phyloP scores from a whole-genome alignment of 2,797 vertebrate species.

The Halcyon smyrnensis region DNA sequence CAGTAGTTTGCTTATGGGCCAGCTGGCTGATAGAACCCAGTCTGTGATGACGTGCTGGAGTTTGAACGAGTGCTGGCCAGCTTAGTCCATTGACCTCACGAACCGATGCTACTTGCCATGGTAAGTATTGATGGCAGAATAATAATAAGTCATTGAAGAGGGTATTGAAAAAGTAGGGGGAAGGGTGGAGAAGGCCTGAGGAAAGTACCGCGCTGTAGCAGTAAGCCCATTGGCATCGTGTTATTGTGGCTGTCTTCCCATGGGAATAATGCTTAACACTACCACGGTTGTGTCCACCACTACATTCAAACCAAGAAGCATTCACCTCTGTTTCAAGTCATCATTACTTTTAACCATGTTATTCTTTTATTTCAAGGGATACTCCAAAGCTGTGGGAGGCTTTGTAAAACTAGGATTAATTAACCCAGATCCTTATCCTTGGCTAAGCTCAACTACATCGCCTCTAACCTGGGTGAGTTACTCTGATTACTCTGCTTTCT shows the following conservation, averaged over 20 bases:
- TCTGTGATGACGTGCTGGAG: not conserved
- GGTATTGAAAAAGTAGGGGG: not conserved
- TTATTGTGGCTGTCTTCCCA: not conserved
- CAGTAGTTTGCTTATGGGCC: not conserved
- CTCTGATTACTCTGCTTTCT: not conserved
- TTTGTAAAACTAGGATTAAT: constrained; percentile 94
- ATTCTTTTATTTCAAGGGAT: constrained; percentile 85
- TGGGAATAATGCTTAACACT: not conserved
- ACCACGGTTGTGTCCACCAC: not conserved
- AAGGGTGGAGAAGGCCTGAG: not conserved
- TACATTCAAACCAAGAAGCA: not conserved
- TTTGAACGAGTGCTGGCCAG: not conserved
- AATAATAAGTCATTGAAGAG: not conserved
- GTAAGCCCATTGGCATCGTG: not conserved
- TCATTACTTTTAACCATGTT: not conserved
- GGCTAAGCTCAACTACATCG: constrained; percentile 68
- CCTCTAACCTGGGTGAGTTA: constrained; percentile 89
- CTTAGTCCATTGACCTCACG: not conserved
- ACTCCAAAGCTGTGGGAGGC: constrained; percentile 85
- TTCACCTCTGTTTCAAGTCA: not conserved
- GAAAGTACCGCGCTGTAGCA: not conserved
- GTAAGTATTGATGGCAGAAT: not conserved
- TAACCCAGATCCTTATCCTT: constrained; percentile 82
- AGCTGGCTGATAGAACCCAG: fast-evolving
- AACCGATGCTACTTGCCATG: not conserved